A percentile compares a stretch with the other conserved stretches of the same genome.
phyloP scores from a whole-genome alignment of 2,888 invertebrate species.

The Acronicta leporina region DNA sequence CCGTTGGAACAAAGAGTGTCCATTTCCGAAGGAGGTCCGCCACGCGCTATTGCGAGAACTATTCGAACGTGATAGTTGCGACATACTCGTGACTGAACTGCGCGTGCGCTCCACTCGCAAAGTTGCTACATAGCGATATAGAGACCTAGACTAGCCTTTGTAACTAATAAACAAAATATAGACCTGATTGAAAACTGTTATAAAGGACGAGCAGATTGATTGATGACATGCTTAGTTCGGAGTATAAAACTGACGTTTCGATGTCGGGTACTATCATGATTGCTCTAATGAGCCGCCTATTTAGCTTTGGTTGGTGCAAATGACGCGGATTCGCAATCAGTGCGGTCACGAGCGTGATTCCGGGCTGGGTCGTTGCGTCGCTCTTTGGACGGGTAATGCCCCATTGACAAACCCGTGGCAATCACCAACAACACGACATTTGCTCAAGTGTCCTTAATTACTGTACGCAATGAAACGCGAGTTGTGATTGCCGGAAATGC shows the following conservation, averaged over 20 bases:
- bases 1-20: slow-evolving; percentile 67
- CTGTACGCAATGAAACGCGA: slow-evolving; percentile 50
- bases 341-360: slow-evolving; percentile 65
- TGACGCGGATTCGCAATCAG: slow-evolving; percentile 64
- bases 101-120: slow-evolving; percentile 52
- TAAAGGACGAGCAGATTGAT: slow-evolving; percentile 22
- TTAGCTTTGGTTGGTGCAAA: slow-evolving; percentile 55
- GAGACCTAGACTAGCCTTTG: slow-evolving; percentile 51
- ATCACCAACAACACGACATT: slow-evolving; percentile 54
- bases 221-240: slow-evolving; percentile 7
- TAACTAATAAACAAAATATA: slow-evolving; percentile 20
- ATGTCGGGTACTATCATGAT: slow-evolving; percentile 39
- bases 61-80: slow-evolving; percentile 63
- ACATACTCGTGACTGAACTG: slow-evolving; percentile 72
- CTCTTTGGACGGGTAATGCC: slow-evolving; percentile 59
- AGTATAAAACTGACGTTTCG: slow-evolving; percentile 42
- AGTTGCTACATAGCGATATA: slow-evolving; percentile 57
- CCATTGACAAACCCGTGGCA: slow-evolving; percentile 62
- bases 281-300: slow-evolving; percentile 59
- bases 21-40: slow-evolving; percentile 66
- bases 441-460: slow-evolving; percentile 63
- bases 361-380: slow-evolving; percentile 57
- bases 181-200: slow-evolving; percentile 21
- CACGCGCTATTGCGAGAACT: slow-evolving; percentile 64
- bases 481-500: slow-evolving; percentile 43